A percentile compares a stretch with the other conserved stretches of the same genome.
These are phyloP conservation scores for Leptinotarsa haldemani DNA, from an alignment of 2,888 invertebrate genomes.

Conservation along the genomic window DNA sequence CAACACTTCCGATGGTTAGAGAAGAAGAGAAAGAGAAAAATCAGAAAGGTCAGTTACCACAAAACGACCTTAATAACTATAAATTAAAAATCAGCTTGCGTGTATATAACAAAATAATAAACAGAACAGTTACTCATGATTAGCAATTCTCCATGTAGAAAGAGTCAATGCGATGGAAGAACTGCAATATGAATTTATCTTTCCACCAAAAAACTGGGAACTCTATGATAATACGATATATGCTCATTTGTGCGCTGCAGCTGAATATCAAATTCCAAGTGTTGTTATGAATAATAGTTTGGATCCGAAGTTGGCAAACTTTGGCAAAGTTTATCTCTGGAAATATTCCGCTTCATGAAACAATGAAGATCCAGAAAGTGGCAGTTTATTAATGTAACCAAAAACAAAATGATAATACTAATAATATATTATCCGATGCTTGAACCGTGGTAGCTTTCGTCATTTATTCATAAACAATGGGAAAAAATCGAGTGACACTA, in stretches of 20 bases:
- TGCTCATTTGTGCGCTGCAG: slow-evolving; percentile 7
- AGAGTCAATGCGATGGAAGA: neutral
- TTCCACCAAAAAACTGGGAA: neutral
- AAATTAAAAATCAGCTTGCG: neutral
- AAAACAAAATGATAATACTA: neutral
- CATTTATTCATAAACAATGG: too few relatives aligned
- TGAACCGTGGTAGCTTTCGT: too few relatives aligned
- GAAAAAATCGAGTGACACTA: too few relatives aligned
- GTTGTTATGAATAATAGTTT: neutral
- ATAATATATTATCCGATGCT: too few relatives aligned
- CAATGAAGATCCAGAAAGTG: neutral
- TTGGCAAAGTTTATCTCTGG: neutral
- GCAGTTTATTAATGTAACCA: neutral
- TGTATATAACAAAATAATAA: neutral
- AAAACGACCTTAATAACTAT: too few relatives aligned
- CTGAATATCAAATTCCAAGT: slow-evolving; percentile 9
- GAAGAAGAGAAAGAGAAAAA: too few relatives aligned
- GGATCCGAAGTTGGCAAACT: neutral
- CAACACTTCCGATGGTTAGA: too few relatives aligned
- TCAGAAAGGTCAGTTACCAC: too few relatives aligned
- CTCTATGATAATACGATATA: neutral
- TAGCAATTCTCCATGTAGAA: neutral
- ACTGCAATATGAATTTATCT: neutral
- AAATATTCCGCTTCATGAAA: neutral
- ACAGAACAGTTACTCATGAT: neutral